Percentiles rank a stretch among this genome's conserved stretches.
These are phyloP conservation scores for Nibea albiflora DNA, from an alignment of 2,113 vertebrate genomes.

Conservation along the genomic window DNA sequence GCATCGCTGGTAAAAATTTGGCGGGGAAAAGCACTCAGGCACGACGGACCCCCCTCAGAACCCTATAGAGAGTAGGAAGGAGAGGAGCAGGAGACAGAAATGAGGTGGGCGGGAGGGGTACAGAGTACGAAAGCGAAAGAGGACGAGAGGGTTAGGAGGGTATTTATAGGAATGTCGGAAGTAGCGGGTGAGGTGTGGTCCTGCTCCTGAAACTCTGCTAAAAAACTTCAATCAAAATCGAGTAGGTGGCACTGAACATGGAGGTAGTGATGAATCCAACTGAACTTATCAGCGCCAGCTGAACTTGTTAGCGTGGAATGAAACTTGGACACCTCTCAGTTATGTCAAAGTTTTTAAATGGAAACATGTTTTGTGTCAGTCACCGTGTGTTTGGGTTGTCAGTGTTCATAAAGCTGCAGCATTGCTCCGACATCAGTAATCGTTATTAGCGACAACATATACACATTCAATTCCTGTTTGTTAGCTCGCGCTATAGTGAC, in stretches of 20 bases:
- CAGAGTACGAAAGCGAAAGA: too few relatives aligned
- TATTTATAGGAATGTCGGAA: too few relatives aligned
- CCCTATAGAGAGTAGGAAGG: too few relatives aligned
- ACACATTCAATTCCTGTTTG: slow-evolving; percentile 30
- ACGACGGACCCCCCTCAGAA: too few relatives aligned
- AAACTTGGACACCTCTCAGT: neutral
- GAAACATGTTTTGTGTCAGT: slow-evolving; percentile 1
- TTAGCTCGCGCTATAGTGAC: slow-evolving; percentile 23
- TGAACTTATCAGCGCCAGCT: neutral
- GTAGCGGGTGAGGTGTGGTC: too few relatives aligned
- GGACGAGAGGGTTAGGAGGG: too few relatives aligned
- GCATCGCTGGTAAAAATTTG: too few relatives aligned
- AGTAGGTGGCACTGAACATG: slow-evolving; percentile 3
- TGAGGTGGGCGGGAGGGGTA: too few relatives aligned
- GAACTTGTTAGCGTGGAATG: neutral
- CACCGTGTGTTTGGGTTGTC: neutral
- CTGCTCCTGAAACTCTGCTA: too few relatives aligned
- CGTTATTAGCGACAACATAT: slow-evolving; percentile 16
- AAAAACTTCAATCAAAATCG: neutral
- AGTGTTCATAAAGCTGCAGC: neutral
- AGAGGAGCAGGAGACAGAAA: too few relatives aligned
- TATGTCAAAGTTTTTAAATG: slow-evolving; percentile 4
- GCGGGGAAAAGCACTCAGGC: too few relatives aligned
- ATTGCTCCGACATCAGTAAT: slow-evolving; percentile 3
- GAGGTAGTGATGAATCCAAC: slow-evolving; percentile 19